These are phyloP conservation scores for Talpa occidentalis DNA, from an alignment of 2,113 vertebrate species.

Conservation along the genomic window DNA sequence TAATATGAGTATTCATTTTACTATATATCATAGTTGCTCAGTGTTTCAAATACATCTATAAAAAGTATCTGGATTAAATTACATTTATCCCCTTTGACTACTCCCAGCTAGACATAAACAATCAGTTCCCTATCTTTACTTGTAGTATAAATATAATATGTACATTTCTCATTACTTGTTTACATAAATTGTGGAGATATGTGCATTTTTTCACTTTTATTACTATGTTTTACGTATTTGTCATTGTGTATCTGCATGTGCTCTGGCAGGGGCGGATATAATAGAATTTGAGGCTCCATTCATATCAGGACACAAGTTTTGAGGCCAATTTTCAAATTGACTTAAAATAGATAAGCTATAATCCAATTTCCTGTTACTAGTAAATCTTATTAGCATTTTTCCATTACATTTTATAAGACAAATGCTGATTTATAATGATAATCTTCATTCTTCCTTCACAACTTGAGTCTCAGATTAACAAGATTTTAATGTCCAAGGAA, in stretches of 20 bases:
- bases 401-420: slow-evolving; percentile 78
- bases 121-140: neutral
- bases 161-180: neutral
- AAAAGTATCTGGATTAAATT: slow-evolving; percentile 58
- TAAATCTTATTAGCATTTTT: slow-evolving; percentile 83
- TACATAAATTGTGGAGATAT: neutral
- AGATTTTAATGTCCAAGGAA: slow-evolving; percentile 61
- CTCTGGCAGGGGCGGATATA: neutral
- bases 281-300: neutral
- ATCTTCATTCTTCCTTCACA: slow-evolving; percentile 64
- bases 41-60: slow-evolving; percentile 32
- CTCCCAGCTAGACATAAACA: neutral
- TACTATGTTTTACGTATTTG: neutral
- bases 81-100: slow-evolving; percentile 59
- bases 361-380: slow-evolving; percentile 79
- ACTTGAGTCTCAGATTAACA: slow-evolving; percentile 46
- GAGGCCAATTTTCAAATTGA: slow-evolving; percentile 63
- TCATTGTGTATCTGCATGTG: neutral
- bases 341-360: slow-evolving; percentile 76
- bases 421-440: slow-evolving; percentile 78
- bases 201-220: neutral
- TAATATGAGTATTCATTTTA: slow-evolving; percentile 54
- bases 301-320: neutral
- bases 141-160: neutral
- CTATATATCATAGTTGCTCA: neutral